Evolutionary conservation across 2,888 invertebrate species (phyloP).

Genomic region (Andrena camellia): DNA sequence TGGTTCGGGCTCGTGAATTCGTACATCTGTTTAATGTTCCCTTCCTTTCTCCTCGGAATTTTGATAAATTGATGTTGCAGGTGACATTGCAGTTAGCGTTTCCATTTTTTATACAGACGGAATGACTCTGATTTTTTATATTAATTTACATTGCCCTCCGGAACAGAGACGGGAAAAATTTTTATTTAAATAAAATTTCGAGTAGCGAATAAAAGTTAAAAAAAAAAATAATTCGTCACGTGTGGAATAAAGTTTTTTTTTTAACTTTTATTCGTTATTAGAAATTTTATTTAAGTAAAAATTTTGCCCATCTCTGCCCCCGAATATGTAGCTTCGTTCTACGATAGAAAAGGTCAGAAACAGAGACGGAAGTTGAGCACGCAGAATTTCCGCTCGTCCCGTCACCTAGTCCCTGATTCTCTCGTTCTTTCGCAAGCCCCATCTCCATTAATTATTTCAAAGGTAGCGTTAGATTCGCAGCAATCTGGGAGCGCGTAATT

Average conservation of each 20-base stretch:
- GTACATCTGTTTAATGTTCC: conserved; percentile 3
- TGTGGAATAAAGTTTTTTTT: no score
- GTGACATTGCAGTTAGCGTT: no score
- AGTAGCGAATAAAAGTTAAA: no score
- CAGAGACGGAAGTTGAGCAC: conserved; percentile 15
- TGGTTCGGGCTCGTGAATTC: background rate
- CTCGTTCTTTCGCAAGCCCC: conserved; percentile 33
- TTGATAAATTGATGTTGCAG: background rate
- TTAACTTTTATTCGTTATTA: no score
- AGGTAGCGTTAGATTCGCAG: conserved; percentile 35
- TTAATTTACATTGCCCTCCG: no score
- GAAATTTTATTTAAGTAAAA: no score
- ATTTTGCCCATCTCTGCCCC: background rate
- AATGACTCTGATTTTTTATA: no score
- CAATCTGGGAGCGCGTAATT: conserved; percentile 55
- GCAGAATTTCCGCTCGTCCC: conserved; percentile 44
- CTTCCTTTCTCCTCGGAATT: background rate
- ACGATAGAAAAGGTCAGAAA: background rate
- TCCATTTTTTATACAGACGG: no score
- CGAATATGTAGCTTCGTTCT: background rate
- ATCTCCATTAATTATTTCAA: conserved; percentile 57
- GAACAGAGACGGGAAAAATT: no score
- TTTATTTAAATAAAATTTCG: no score
- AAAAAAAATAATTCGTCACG: no score
- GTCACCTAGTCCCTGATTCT: conserved; percentile 30